phyloP scores from a whole-genome alignment of 2,113 vertebrate species.

The Sylvilagus bachmani region DNA sequence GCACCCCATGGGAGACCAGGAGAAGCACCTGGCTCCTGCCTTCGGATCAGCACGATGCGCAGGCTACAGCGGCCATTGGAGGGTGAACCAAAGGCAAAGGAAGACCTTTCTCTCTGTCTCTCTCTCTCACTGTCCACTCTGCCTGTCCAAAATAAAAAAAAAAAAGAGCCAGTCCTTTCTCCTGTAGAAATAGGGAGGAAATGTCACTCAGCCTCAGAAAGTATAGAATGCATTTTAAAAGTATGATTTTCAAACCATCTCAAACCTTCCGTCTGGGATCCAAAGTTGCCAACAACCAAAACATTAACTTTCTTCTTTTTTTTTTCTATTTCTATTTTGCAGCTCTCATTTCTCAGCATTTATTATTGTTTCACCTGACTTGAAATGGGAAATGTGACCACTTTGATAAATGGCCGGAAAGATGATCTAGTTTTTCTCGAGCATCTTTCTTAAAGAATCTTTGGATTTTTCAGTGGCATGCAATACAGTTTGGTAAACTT shows the following conservation, averaged over 20 bases:
- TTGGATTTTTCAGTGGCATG: constrained; percentile 41
- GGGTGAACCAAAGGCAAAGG: no score
- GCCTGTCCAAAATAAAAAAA: no score
- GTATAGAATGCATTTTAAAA: background rate
- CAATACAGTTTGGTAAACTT: constrained; percentile 43
- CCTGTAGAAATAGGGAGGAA: background rate
- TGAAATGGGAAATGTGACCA: constrained; percentile 47
- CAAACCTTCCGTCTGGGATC: constrained; percentile 26
- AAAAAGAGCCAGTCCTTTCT: background rate
- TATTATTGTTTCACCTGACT: constrained; percentile 57
- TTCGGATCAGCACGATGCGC: no score
- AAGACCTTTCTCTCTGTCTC: no score
- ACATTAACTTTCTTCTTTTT: background rate
- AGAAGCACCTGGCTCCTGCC: no score
- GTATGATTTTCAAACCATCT: constrained; percentile 22
- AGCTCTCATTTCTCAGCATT: constrained; percentile 60
- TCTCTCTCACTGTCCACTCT: no score
- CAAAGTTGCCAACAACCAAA: constrained; percentile 46
- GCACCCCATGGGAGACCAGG: no score
- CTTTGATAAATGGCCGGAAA: constrained; percentile 72
- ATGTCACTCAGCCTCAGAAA: background rate
- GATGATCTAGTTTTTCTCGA: background rate
- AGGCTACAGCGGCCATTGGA: no score
- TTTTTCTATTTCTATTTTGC: background rate
- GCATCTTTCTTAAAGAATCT: constrained; percentile 36